These are phyloP conservation scores for Lethrus apterus DNA, from an alignment of 1,140 invertebrate species.

Conservation along the genomic window DNA sequence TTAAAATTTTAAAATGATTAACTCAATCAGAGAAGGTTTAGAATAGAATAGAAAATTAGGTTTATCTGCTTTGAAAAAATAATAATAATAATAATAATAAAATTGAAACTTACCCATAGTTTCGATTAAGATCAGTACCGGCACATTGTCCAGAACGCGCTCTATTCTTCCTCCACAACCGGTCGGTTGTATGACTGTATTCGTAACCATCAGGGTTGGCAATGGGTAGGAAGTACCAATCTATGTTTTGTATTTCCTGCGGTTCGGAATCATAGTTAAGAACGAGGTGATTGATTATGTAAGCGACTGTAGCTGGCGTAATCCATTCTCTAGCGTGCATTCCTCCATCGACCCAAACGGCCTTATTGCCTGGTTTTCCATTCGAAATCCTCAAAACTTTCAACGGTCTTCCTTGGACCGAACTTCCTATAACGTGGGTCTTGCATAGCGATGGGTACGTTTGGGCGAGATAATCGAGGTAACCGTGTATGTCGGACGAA, in stretches of 20 bases:
- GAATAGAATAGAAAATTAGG: no score
- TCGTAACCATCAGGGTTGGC: conserved; percentile 86
- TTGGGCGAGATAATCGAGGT: conserved; percentile 63
- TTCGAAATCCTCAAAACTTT: conserved; percentile 64
- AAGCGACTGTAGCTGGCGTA: conserved; percentile 75
- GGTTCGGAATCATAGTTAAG: conserved; percentile 61
- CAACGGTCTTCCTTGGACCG: conserved; percentile 64
- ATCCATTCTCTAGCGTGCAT: conserved; percentile 93
- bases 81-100: neutral
- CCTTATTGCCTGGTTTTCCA: conserved; percentile 51
- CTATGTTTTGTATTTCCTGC: conserved; percentile 63
- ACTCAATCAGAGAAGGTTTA: no score
- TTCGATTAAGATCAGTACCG: conserved; percentile 76
- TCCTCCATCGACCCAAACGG: conserved; percentile 62
- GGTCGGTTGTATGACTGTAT: conserved; percentile 64
- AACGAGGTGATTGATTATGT: conserved; percentile 71
- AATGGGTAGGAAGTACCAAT: conserved; percentile 78
- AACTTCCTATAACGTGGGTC: conserved; percentile 65
- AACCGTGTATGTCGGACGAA: conserved; percentile 62
- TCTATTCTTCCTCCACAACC: conserved; percentile 79
- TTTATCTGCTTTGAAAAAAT: no score
- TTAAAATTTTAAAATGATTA: no score
- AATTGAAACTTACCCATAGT: conserved; percentile 54
- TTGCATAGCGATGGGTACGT: conserved; percentile 64
- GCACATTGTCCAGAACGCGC: conserved; percentile 53